Evolutionary conservation across 2,888 invertebrate genomes (phyloP).

Genomic region (Napeogenes inachia): DNA sequence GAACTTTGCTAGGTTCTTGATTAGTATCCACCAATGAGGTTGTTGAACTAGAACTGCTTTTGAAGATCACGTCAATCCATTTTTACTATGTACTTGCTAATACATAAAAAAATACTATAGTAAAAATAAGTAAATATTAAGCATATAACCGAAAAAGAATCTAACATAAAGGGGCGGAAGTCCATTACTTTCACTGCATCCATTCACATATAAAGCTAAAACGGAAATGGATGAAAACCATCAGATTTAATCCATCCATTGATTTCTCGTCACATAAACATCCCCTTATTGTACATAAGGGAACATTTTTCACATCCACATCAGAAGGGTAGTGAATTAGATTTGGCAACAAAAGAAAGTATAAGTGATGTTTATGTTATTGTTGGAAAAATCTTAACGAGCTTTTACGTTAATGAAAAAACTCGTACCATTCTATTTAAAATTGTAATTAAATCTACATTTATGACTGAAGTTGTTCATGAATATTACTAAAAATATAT

Average conservation of each 20-base stretch:
- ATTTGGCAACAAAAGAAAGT: slow-evolving; percentile 38
- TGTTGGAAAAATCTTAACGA: slow-evolving; percentile 23
- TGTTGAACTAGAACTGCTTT: too few relatives aligned
- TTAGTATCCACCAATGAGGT: too few relatives aligned
- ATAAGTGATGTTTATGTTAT: slow-evolving; percentile 40
- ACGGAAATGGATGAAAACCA: neutral
- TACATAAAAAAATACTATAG: too few relatives aligned
- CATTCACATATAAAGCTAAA: neutral
- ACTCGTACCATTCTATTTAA: neutral
- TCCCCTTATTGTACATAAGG: slow-evolving; percentile 1
- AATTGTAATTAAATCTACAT: neutral
- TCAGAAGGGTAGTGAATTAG: slow-evolving; percentile 17
- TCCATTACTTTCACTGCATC: too few relatives aligned
- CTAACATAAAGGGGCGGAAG: too few relatives aligned
- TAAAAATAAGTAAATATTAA: too few relatives aligned
- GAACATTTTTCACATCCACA: slow-evolving; percentile 6
- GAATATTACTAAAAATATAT: too few relatives aligned
- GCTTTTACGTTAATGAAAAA: slow-evolving; percentile 18
- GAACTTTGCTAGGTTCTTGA: too few relatives aligned
- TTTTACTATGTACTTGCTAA: too few relatives aligned
- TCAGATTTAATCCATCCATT: neutral
- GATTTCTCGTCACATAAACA: slow-evolving; percentile 4
- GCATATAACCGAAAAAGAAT: too few relatives aligned
- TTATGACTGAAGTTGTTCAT: too few relatives aligned
- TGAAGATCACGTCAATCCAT: too few relatives aligned